phyloP scores from a whole-genome alignment of 2,888 invertebrate genomes.

The Amiota minor region DNA sequence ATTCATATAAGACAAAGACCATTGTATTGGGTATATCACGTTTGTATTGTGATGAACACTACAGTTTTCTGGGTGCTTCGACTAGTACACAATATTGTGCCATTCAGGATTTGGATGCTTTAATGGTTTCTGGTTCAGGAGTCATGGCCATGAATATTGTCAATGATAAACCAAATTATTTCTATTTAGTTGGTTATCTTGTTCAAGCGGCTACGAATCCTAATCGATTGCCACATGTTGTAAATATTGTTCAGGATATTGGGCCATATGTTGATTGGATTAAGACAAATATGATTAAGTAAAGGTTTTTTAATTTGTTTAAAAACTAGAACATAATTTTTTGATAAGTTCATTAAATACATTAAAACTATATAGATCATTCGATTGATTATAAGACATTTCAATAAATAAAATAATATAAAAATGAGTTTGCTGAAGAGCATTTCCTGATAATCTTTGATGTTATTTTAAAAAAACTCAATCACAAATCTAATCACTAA shows the following conservation, averaged over 20 bases:
- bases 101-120: background rate
- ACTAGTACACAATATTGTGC: constrained; percentile 7
- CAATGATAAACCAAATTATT: constrained; percentile 19
- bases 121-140: background rate
- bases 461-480: too few species aligned
- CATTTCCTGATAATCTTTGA: too few species aligned
- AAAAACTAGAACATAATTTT: background rate
- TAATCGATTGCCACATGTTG: background rate
- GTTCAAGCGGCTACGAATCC: background rate
- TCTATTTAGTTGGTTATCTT: constrained; percentile 23
- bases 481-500: too few species aligned
- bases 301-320: background rate
- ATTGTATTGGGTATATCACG: background rate
- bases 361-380: background rate
- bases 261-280: constrained; percentile 7
- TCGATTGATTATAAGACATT: too few species aligned
- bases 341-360: background rate
- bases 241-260: constrained; percentile 10
- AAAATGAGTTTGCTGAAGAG: too few species aligned
- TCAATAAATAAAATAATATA: too few species aligned
- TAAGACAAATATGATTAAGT: background rate
- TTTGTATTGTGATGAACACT: background rate
- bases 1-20: background rate
- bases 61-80: background rate
- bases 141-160: constrained; percentile 25